Percentiles rank a stretch among this genome's conserved stretches.
Evolutionary conservation across 2,113 vertebrate genomes (phyloP).

Genomic region (Gymnocephalus cernua): DNA sequence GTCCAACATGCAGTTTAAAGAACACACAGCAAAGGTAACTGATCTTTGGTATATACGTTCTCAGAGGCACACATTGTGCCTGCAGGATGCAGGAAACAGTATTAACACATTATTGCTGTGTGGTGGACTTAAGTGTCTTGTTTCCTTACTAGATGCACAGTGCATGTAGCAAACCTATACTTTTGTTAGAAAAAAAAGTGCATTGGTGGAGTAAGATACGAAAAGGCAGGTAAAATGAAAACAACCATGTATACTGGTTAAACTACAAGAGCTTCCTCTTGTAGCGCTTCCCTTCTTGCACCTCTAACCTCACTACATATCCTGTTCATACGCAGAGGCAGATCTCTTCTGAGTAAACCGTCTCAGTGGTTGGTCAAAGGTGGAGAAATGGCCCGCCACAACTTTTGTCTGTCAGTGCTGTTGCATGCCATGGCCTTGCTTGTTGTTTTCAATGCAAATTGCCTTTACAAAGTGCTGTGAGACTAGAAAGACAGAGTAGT

Average conservation of each 20-base stretch:
- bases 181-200: not conserved
- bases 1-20: not conserved
- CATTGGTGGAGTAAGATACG: not conserved
- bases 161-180: not conserved
- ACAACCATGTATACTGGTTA: too few species aligned
- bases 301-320: slow-evolving; percentile 15
- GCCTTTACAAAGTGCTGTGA: not conserved
- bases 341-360: slow-evolving; percentile 23
- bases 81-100: not conserved
- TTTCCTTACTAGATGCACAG: not conserved
- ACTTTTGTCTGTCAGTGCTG: not conserved
- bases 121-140: not conserved
- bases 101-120: not conserved
- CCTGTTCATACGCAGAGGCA: slow-evolving; percentile 28
- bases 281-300: not conserved
- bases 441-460: not conserved
- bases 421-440: slow-evolving; percentile 6
- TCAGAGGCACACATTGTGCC: not conserved
- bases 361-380: slow-evolving; percentile 26
- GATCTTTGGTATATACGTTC: not conserved
- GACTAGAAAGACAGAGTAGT: not conserved
- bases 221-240: too few species aligned
- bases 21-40: not conserved
- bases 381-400: slow-evolving; percentile 9
- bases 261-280: not conserved